Evolutionary conservation across 2,113 vertebrate genomes (phyloP).

Genomic region (Tachysurus vachellii): DNA sequence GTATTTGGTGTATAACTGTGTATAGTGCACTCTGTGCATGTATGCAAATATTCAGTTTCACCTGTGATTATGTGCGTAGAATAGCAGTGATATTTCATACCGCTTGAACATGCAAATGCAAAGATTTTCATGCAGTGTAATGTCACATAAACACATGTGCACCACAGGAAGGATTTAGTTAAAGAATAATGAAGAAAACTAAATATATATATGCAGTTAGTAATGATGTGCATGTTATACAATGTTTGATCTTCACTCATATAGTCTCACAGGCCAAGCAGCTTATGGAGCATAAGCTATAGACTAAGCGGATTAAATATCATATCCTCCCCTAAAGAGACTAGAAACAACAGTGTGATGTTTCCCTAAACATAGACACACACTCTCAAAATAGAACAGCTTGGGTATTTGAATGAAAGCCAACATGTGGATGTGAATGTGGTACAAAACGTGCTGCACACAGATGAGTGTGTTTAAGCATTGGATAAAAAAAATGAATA

Average conservation of each 20-base stretch:
- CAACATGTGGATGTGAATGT: background rate
- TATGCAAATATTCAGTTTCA: background rate
- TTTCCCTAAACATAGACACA: background rate
- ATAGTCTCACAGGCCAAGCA: background rate
- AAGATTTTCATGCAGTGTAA: background rate
- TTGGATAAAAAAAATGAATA: background rate
- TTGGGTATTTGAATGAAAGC: background rate
- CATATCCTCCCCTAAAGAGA: background rate
- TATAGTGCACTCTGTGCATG: background rate
- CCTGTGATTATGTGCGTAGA: background rate
- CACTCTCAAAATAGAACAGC: constrained; percentile 13
- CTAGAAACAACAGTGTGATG: constrained; percentile 4
- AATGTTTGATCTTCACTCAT: background rate
- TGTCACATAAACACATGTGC: background rate
- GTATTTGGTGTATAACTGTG: background rate
- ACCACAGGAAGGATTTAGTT: background rate
- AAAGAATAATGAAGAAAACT: background rate
- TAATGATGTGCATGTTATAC: background rate
- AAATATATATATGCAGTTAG: background rate
- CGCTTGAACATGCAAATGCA: background rate
- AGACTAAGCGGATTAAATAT: constrained; percentile 21
- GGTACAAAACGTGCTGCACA: background rate
- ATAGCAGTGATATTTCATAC: background rate
- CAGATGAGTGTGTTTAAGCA: background rate
- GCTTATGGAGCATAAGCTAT: background rate